These are phyloP conservation scores for Chrysolina oricalcia DNA, from an alignment of 2,888 invertebrate genomes.

Conservation along the genomic window DNA sequence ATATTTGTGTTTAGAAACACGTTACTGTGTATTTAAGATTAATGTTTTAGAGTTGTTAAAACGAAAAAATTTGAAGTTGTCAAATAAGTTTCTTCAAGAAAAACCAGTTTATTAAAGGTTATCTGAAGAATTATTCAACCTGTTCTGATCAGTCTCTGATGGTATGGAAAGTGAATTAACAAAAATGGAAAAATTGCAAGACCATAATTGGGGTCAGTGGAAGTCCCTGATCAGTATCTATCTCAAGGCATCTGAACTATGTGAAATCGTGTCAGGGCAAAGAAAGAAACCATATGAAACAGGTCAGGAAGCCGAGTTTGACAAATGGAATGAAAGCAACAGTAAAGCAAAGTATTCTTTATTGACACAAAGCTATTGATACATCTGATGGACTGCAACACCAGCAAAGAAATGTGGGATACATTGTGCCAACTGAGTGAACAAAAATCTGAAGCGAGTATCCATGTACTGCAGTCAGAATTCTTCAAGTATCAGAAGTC, in stretches of 20 bases:
- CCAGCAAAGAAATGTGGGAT: conserved; percentile 20
- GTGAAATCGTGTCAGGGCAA: not conserved
- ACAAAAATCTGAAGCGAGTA: conserved; percentile 6
- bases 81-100: not conserved
- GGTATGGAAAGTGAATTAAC: conserved; percentile 11
- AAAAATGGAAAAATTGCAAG: conserved; percentile 10
- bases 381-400: not conserved
- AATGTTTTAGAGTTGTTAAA: too few relatives aligned
- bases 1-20: too few relatives aligned
- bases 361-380: too few relatives aligned
- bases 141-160: not conserved
- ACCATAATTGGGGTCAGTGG: conserved; percentile 15
- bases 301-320: not conserved
- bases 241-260: conserved; percentile 15
- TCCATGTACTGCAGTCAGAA: too few relatives aligned
- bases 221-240: too few relatives aligned
- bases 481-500: too few relatives aligned
- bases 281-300: not conserved
- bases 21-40: too few relatives aligned
- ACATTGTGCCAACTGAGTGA: conserved; percentile 3
- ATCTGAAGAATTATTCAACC: not conserved
- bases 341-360: too few relatives aligned
- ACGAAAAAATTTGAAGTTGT: conserved; percentile 7
- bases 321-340: not conserved
- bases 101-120: conserved; percentile 9